Conservation (phyloP, 2,797 vertebrate species). For the Enteromius paludinosus region DNA sequence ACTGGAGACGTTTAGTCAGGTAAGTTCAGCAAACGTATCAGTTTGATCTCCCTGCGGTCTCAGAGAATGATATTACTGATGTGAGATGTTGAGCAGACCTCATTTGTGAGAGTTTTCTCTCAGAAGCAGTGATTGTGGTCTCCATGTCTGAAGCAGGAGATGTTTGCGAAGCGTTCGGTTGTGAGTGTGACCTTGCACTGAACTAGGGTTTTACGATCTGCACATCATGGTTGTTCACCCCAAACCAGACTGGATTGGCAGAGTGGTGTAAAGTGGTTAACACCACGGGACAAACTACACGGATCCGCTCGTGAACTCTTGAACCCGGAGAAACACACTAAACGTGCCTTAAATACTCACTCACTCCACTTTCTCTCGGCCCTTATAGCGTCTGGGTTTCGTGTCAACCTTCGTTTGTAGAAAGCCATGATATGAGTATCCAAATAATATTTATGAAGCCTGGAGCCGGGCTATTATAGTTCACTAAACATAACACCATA, state of each 20-base stretch:
- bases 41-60: background rate
- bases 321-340: slow-evolving; percentile 68
- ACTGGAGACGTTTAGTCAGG: background rate
- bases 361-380: slow-evolving; percentile 44
- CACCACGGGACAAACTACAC: slow-evolving; percentile 69
- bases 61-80: background rate
- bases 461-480: background rate
- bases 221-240: slow-evolving; percentile 73
- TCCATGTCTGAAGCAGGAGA: slow-evolving; percentile 44
- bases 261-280: slow-evolving; percentile 71
- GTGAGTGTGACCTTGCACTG: slow-evolving; percentile 27
- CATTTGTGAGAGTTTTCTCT: background rate
- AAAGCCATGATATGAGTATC: background rate
- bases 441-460: background rate
- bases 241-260: slow-evolving; percentile 76
- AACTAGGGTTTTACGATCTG: slow-evolving; percentile 72
- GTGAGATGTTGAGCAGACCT: background rate
- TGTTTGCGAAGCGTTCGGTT: slow-evolving; percentile 48
- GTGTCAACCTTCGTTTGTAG: slow-evolving; percentile 51
- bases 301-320: slow-evolving; percentile 74
- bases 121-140: background rate
- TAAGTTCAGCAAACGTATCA: background rate
- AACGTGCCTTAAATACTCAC: slow-evolving; percentile 47
- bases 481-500: background rate
- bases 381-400: slow-evolving; percentile 21